phyloP scores from a whole-genome alignment of 2,113 vertebrate species.

The Phalacrocorax brasilianus region DNA sequence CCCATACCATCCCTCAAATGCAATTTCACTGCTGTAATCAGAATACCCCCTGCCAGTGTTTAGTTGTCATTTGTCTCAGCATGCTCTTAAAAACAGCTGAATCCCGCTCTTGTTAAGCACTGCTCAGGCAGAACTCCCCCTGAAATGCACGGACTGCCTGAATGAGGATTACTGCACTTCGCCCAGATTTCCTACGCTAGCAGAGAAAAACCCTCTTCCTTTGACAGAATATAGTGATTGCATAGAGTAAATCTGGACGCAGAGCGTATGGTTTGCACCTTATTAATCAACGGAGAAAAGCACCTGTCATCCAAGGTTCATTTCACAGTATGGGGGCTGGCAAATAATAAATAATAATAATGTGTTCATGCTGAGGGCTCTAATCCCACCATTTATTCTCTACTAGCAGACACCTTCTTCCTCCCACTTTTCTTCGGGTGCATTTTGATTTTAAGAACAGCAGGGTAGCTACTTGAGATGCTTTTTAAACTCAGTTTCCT shows the following conservation, averaged over 20 bases:
- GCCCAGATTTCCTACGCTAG: constrained; percentile 8
- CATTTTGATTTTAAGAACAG: constrained; percentile 20
- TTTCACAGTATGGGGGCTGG: constrained; percentile 26
- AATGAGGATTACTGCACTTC: neutral
- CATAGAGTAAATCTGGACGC: neutral
- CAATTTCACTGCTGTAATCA: neutral
- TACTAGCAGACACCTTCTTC: neutral
- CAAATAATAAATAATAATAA: constrained; percentile 62
- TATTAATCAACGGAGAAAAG: constrained; percentile 42
- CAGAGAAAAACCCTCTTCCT: constrained; percentile 15
- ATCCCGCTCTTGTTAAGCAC: neutral
- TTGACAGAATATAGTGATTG: neutral
- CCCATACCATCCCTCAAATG: neutral
- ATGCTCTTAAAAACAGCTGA: neutral
- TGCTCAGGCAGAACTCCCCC: neutral
- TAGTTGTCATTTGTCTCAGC: neutral
- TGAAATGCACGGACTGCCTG: neutral
- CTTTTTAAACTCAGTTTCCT: neutral
- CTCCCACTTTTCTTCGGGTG: neutral
- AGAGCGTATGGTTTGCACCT: neutral
- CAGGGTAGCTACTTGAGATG: neutral
- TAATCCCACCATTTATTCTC: constrained; percentile 39
- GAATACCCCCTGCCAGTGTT: neutral
- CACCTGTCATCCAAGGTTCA: constrained; percentile 34
- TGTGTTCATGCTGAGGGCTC: constrained; percentile 42